A percentile compares a stretch with the other conserved stretches of the same genome.
Evolutionary conservation across 2,888 invertebrate species (phyloP).

Genomic region (Leptopilina myrica): DNA sequence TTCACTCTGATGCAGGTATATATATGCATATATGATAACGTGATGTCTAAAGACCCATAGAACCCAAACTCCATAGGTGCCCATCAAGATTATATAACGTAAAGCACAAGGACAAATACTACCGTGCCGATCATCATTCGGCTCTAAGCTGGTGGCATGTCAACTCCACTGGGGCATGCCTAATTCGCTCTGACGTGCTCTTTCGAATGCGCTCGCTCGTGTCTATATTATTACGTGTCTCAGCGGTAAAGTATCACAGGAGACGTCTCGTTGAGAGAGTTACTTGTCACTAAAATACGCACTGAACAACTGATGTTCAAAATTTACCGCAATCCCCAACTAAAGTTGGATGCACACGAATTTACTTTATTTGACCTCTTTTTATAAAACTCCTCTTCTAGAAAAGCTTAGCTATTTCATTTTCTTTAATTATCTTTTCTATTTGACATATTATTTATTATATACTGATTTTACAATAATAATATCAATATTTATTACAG

Average conservation of each 20-base stretch:
- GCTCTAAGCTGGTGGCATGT: slow-evolving; percentile 56
- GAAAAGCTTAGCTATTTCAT: too few species aligned
- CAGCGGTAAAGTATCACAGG: slow-evolving; percentile 50
- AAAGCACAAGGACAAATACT: slow-evolving; percentile 50
- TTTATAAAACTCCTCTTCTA: too few species aligned
- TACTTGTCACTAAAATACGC: slow-evolving; percentile 8
- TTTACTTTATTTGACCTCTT: too few species aligned
- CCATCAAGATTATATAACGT: slow-evolving; percentile 52
- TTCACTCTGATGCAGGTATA: slow-evolving; percentile 13
- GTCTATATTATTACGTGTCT: slow-evolving; percentile 61
- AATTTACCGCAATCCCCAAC: not conserved
- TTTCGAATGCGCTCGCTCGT: slow-evolving; percentile 59
- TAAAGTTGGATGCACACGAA: too few species aligned
- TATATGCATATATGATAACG: not conserved
- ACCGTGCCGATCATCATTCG: slow-evolving; percentile 53
- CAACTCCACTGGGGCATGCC: slow-evolving; percentile 64
- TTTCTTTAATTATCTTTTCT: too few species aligned
- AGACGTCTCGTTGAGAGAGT: slow-evolving; percentile 41
- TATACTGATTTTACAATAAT: too few species aligned
- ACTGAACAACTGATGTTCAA: slow-evolving; percentile 8
- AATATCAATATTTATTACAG: too few species aligned
- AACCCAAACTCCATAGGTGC: slow-evolving; percentile 50
- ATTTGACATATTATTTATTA: too few species aligned
- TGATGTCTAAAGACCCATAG: not conserved
- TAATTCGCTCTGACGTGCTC: slow-evolving; percentile 67